phyloP scores from a whole-genome alignment of 2,113 vertebrate species.

The Petrocephalus microphthalmus region DNA sequence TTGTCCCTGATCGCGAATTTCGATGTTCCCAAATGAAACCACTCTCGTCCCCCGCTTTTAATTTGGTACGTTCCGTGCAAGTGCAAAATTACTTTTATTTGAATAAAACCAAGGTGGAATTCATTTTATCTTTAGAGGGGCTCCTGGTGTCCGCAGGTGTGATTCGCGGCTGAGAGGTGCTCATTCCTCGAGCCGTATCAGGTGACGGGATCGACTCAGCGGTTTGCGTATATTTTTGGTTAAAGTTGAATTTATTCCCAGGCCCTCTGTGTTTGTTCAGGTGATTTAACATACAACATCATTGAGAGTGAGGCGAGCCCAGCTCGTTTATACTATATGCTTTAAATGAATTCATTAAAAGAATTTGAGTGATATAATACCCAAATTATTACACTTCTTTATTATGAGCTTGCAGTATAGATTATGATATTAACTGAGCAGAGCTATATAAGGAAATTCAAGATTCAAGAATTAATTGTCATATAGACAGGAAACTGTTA shows the following conservation, averaged over 20 bases:
- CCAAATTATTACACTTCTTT: neutral
- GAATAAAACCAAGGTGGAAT: neutral
- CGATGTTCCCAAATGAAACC: neutral
- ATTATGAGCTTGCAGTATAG: neutral
- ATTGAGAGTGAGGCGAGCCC: neutral
- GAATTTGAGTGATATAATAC: neutral
- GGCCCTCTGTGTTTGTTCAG: neutral
- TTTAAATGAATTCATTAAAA: neutral
- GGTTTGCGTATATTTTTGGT: neutral
- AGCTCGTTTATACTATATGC: neutral
- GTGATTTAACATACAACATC: neutral
- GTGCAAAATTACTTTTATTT: neutral
- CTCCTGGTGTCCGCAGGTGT: neutral
- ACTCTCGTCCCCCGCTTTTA: neutral
- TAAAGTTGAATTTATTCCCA: neutral
- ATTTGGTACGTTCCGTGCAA: neutral
- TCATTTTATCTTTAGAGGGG: neutral
- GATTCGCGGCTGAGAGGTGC: neutral
- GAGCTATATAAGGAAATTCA: neutral
- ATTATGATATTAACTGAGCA: neutral
- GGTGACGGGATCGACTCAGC: neutral
- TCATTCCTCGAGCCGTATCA: neutral
- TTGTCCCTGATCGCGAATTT: neutral
- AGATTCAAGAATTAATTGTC: neutral
- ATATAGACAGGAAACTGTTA: neutral